Evolutionary conservation across 2,888 invertebrate genomes (phyloP).

Genomic region (Fissipunctia ypsillon): DNA sequence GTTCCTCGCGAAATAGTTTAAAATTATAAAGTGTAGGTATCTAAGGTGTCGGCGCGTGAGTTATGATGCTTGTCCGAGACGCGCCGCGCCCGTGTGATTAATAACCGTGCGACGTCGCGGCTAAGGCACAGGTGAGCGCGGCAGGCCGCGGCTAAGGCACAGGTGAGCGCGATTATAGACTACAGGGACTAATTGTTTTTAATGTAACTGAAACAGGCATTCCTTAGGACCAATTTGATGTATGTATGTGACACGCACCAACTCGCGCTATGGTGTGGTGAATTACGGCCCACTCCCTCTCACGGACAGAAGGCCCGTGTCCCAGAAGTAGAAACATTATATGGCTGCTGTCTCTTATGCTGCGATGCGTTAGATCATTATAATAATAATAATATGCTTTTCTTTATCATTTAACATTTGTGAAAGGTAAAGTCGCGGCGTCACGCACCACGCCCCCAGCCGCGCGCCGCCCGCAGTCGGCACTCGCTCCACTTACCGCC

Average conservation of each 20-base stretch:
- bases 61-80: conserved; percentile 65
- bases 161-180: not conserved
- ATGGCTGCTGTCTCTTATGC: not conserved
- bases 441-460: not conserved
- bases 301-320: not conserved
- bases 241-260: not conserved
- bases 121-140: conserved; percentile 39
- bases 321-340: not conserved
- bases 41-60: conserved; percentile 60
- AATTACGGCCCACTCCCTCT: no score
- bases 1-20: conserved; percentile 65
- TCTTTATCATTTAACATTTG: not conserved
- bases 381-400: not conserved
- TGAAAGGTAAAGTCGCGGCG: not conserved
- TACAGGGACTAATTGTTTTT: not conserved
- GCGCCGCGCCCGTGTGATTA: conserved; percentile 56
- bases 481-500: no score
- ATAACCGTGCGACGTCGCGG: conserved; percentile 40
- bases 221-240: not conserved
- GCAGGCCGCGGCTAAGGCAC: not conserved
- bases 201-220: not conserved
- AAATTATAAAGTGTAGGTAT: conserved; percentile 66
- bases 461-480: no score
- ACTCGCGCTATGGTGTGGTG: not conserved
- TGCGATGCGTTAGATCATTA: not conserved